Base-by-base conservation (phyloP, 2,888 invertebrate species). In the Stratiomys singularior region DNA sequence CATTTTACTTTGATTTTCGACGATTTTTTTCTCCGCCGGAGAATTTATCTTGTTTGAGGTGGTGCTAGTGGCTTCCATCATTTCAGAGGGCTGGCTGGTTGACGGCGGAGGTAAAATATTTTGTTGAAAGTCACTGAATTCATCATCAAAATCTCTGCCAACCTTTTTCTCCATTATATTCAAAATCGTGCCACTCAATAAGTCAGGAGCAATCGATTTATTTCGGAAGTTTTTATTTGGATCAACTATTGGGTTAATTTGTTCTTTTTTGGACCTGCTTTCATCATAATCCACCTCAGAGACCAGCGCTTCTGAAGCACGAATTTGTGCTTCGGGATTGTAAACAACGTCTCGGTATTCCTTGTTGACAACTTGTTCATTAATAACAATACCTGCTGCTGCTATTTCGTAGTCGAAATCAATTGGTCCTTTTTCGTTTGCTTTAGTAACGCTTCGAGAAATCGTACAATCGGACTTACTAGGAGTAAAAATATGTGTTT, bases 321-420 rank as follows among this genome's bases (percentile, higher is more conserved):
- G 25, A 25, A 46, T 67, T 66, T 58, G 28, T 11, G 66, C 25
- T 28, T 77, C 84, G 15, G 87, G 86, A 79, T 87, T 85, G 78
- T 87, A 87, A 80, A 87, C 87, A 66, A 87, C 83, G 82, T 87
- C 87, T 28, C 87, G 84, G 78, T 87, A 87, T 80, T 87, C 87
- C 80, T 87, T 87, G 79, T 86, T 87, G 9, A 87, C 85, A 67
- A 87, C 87, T 58, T 85, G 86, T 79, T 87, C 87, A 79, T 87
- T 85, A 66, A 87, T 87, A 28, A 86, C 84, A 21, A 87, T 87
- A 69, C 86, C 87, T 44, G 86, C 84, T n/a, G 86, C 86, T 18
- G 87, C 86, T 27, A 85, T 85, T 80, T 86, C 86, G 79, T 85
- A 86, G 78, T 87, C 87, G 78, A 87, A 87, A 81, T 87, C 86